Evolutionary conservation across 1,140 invertebrate genomes (phyloP), one percentile per base, ranked within the genome.

Genomic region (Atta cephalotes): DNA sequence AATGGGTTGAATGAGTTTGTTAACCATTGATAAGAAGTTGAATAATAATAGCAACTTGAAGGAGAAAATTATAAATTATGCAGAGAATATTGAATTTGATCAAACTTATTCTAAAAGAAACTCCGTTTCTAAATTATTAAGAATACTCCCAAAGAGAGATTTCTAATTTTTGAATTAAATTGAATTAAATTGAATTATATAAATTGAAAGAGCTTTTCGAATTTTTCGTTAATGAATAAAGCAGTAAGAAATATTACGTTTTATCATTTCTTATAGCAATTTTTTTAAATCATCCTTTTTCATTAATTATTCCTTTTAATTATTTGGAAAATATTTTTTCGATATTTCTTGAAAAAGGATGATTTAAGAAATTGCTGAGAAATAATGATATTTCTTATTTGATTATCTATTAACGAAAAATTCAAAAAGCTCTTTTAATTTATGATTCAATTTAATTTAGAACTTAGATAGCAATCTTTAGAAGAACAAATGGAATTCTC

Each of bases 291-390:
- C 7, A 45, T 45, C 3, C 65, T 21, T 16, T 12, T 31, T n/a
- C 28, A 31, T 35, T 39, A 39, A 39, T 10, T 45, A 45, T 45
- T 9, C 39, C 2, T 45, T 45, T 45, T 45, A 45, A 45, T 45
- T 45, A 45, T 12, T 45, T 12, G 1, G 10, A 58, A 58, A 45
- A 28, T 25, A 58, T 71, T 58, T 56, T 21, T 58, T 21, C 7
- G 18, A n/a, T 21, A 3, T 7, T 35, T 18, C 10, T 5, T 35
- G 28, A 31, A 31, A 12, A 16, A 21, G 53, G 3, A 79, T 79
- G 3, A 79, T 79, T 79, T 51, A 53, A 18, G 51, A 66, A 53
- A 66, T 39, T 66, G 10, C 6, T n/a, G 6, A 63, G 1, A 78
- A 6, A 49, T n/a, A 3, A 0, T n/a, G 62, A 6, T 77, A 18